Evolutionary conservation across 1,140 invertebrate genomes (phyloP).

Genomic region (Diabrotica virgifera): DNA sequence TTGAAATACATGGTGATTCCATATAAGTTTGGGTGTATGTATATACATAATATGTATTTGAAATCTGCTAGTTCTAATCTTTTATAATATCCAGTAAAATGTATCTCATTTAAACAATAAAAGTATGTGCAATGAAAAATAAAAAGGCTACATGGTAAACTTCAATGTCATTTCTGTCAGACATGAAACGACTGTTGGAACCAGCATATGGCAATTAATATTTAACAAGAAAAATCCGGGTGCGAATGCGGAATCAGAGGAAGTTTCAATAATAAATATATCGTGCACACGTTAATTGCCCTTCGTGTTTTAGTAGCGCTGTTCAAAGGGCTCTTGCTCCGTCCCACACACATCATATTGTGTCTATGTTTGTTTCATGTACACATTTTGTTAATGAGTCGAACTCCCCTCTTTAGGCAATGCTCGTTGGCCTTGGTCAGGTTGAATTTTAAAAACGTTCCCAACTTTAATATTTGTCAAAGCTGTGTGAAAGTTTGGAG

Average conservation of each 20-base stretch:
- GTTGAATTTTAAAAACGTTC: too few species aligned
- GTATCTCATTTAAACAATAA: too few species aligned
- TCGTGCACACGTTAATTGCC: conserved; percentile 11
- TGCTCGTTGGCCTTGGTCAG: not conserved
- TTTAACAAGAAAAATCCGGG: conserved; percentile 18
- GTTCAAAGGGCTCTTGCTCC: conserved; percentile 9
- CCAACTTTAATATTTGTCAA: too few species aligned
- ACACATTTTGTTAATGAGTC: conserved; percentile 14
- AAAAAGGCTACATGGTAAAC: not conserved
- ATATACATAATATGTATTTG: too few species aligned
- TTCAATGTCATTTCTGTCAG: not conserved
- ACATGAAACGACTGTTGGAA: conserved; percentile 4
- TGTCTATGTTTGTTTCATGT: conserved; percentile 13
- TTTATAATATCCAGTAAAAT: too few species aligned
- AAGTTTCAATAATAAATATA: conserved; percentile 22
- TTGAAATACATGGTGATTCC: too few species aligned
- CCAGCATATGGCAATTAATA: conserved; percentile 10
- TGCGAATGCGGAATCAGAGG: conserved; percentile 7
- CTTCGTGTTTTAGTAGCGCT: not conserved
- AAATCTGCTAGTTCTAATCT: too few species aligned
- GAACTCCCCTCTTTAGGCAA: not conserved
- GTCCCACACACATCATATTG: conserved; percentile 8
- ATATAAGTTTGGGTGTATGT: too few species aligned
- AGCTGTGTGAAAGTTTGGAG: too few species aligned
- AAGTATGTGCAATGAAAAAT: too few species aligned